Percentiles rank a stretch among this genome's conserved stretches.
phyloP scores from a whole-genome alignment of 30 jellyfish, hydroid and myxozoan genomes.

The Hydractinia symbiolongicarpus region DNA sequence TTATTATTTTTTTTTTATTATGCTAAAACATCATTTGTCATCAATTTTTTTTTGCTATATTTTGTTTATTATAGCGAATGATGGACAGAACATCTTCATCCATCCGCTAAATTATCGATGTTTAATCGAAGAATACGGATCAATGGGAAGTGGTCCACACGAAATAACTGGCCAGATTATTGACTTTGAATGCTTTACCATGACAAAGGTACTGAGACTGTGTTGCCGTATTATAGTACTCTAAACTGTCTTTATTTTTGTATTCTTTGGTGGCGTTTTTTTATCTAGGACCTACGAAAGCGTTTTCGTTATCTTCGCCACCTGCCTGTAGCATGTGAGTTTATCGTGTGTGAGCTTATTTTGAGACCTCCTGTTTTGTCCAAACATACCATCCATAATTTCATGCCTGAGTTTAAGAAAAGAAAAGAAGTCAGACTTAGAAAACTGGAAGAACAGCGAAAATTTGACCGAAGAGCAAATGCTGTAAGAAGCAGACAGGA shows the following conservation, averaged over 20 bases:
- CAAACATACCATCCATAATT: slow-evolving; percentile 55
- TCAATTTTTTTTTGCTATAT: not conserved
- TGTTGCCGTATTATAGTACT: not conserved
- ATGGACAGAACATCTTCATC: slow-evolving; percentile 81
- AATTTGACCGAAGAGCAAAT: slow-evolving; percentile 41
- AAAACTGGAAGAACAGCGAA: slow-evolving; percentile 72
- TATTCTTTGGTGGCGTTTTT: not conserved
- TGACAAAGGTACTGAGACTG: slow-evolving; percentile 53
- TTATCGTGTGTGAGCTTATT: slow-evolving; percentile 73
- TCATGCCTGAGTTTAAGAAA: slow-evolving; percentile 59
- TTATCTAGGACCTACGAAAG: slow-evolving; percentile 77
- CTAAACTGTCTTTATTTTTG: not conserved
- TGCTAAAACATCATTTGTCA: not conserved
- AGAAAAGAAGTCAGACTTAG: slow-evolving; percentile 56
- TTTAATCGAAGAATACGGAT: slow-evolving; percentile 75
- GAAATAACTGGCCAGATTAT: slow-evolving; percentile 61
- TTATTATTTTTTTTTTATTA: not conserved
- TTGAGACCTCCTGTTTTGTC: slow-evolving; percentile 78
- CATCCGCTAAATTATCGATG: slow-evolving; percentile 81
- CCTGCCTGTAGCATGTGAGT: slow-evolving; percentile 78
- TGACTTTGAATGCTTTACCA: slow-evolving; percentile 61
- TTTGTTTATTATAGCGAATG: slow-evolving; percentile 56
- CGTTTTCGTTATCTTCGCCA: slow-evolving; percentile 82
- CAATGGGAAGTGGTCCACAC: slow-evolving; percentile 60
- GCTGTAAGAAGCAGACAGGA: slow-evolving; percentile 14